A percentile compares a stretch with the other conserved stretches of the same genome.
These are phyloP conservation scores for Mus pahari DNA, from an alignment of 2,113 vertebrate species.

Conservation along the genomic window DNA sequence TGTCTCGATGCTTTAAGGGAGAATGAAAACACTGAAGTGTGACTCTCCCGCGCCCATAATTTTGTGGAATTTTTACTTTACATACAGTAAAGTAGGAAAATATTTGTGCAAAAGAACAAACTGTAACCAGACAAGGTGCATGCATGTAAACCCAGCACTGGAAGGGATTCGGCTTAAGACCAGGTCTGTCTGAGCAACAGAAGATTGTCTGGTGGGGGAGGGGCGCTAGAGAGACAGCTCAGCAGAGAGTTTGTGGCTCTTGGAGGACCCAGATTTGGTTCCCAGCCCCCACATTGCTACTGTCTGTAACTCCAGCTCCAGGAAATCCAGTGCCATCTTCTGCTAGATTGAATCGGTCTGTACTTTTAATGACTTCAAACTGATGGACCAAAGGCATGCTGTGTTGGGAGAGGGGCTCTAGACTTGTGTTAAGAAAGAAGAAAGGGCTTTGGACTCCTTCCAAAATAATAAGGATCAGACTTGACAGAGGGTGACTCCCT, in stretches of 20 bases:
- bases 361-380: too few species aligned
- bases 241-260: neutral
- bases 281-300: neutral
- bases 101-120: slow-evolving; percentile 1
- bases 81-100: slow-evolving; percentile 1
- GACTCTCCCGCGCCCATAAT: neutral
- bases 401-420: too few species aligned
- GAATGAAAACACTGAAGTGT: neutral
- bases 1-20: neutral
- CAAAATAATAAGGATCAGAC: too few species aligned
- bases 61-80: slow-evolving; percentile 8
- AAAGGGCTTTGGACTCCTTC: too few species aligned
- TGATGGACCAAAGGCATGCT: too few species aligned
- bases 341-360: neutral
- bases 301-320: neutral
- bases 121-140: neutral
- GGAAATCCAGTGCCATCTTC: neutral
- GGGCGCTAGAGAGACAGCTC: neutral
- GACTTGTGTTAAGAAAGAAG: too few species aligned
- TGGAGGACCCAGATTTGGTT: neutral
- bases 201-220: neutral
- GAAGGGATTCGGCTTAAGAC: neutral
- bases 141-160: neutral
- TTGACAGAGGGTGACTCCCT: too few species aligned
- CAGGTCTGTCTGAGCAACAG: neutral